Base-by-base conservation (phyloP, 1,140 invertebrate genomes). In the Heliconius congener region DNA sequence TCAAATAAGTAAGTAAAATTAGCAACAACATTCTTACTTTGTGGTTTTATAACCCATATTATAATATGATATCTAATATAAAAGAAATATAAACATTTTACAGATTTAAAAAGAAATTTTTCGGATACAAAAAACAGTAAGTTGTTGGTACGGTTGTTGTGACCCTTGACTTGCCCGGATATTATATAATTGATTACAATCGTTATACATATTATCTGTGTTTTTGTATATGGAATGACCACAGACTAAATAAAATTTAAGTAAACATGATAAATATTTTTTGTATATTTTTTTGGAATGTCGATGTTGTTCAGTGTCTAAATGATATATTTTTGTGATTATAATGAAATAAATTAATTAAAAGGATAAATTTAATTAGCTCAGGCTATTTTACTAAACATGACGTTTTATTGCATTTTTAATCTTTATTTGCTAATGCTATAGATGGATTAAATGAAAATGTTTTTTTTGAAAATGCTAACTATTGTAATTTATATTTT, bases 121-220 rank as follows among this genome's bases (percentile, higher is more conserved):
- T 80, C 76, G 78, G 78, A 79, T 78, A 78, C 55, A 79, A 78
- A 42, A 83, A 83, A 37, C 82, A 82, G 82, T 83, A 83, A 83
- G 82, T 83, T 70, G 50, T 27, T 72, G 71, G 71, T 72, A 73
- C 71, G 50, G 71, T 46, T 80, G 79, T 80, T 55, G 34, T 80
- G 71, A 60, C 30, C 57, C 30, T 5, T 66, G 5, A 34, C 19
- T 6, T 42, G 8, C 13, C 13, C 60, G 60, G 4, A 30, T 30
- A 60, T 60, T 8, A 23, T 60, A 23, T 60, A 23, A 60, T 60
- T 60, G 9, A 60, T 23, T 60, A 8, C 8, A 60, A 66, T 27
- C 23, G 23, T 66, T 57, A 57, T 57, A 57, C 23, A 57, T 57
- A 57, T 57, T 13, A 27, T 66, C 60, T 66, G 23, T 66, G 60